A percentile compares a stretch with the other conserved stretches of the same genome.
phyloP scores from a whole-genome alignment of 2,113 vertebrate species.

The Bos taurus region DNA sequence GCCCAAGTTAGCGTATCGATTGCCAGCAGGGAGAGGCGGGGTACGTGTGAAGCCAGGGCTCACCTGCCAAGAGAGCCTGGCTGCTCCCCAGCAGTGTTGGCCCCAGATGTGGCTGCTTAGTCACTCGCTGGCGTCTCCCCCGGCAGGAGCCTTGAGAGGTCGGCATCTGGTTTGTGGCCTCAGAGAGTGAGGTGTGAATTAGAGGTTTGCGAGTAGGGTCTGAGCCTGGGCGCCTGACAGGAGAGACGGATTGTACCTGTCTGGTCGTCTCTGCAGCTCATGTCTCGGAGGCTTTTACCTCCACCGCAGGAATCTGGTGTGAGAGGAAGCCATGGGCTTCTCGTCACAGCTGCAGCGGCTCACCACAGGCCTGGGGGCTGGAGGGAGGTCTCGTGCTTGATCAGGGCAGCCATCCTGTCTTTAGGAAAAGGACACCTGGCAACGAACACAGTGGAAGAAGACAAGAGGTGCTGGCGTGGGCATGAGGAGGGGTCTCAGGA shows the following conservation, averaged over 20 bases:
- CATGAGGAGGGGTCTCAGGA: not conserved
- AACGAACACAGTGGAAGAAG: not conserved
- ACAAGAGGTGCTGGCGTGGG: not conserved
- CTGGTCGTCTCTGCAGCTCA: not conserved
- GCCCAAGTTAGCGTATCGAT: not conserved
- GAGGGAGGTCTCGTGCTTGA: too few species aligned
- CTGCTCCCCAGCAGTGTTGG: not conserved
- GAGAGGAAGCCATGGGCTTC: not conserved
- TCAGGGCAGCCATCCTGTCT: not conserved
- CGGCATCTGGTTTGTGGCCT: not conserved
- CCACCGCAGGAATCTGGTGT: not conserved
- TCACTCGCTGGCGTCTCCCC: not conserved
- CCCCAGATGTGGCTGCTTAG: not conserved
- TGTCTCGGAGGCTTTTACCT: not conserved
- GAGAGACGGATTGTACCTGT: not conserved
- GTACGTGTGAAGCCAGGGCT: not conserved
- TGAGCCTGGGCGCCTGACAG: not conserved
- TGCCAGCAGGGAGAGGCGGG: not conserved
- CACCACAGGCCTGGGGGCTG: not conserved
- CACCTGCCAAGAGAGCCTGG: not conserved
- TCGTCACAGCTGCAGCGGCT: not conserved
- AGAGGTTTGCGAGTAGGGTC: not conserved
- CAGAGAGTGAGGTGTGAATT: not conserved
- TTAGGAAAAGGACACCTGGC: not conserved
- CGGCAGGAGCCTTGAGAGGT: not conserved